A percentile compares a stretch with the other conserved stretches of the same genome.
phyloP scores from a whole-genome alignment of 2,113 vertebrate genomes.

The Dendrocopos noguchii region DNA sequence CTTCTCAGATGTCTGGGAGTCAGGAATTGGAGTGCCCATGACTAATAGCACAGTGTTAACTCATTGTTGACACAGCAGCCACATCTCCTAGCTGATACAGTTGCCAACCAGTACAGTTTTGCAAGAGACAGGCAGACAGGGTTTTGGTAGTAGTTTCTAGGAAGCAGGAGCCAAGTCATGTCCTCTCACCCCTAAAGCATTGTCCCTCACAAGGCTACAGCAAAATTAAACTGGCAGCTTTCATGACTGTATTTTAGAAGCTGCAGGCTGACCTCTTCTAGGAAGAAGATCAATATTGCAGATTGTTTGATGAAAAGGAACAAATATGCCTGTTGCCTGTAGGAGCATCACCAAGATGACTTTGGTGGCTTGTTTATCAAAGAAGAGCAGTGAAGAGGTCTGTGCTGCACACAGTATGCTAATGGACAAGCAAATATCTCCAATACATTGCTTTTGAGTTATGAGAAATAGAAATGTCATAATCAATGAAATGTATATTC shows the following conservation, averaged over 20 bases:
- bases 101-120: background rate
- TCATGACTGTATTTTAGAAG: background rate
- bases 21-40: background rate
- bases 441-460: background rate
- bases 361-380: background rate
- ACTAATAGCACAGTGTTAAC: background rate
- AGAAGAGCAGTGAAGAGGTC: background rate
- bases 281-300: background rate
- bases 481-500: background rate
- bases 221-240: background rate
- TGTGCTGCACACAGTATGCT: background rate
- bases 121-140: rapidly evolving
- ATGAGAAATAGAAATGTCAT: background rate
- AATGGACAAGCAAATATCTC: background rate
- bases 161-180: background rate
- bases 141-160: background rate
- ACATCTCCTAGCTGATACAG: background rate
- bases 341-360: background rate
- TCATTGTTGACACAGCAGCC: background rate
- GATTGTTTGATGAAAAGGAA: background rate
- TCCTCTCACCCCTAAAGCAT: background rate
- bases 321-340: background rate
- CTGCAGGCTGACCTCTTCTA: background rate
- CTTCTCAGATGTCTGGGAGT: background rate
- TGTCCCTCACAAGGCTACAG: background rate